Evolutionary conservation across 1,140 invertebrate genomes (phyloP), one percentile per base, ranked within the genome.

Genomic region (Melanaphis sacchari): DNA sequence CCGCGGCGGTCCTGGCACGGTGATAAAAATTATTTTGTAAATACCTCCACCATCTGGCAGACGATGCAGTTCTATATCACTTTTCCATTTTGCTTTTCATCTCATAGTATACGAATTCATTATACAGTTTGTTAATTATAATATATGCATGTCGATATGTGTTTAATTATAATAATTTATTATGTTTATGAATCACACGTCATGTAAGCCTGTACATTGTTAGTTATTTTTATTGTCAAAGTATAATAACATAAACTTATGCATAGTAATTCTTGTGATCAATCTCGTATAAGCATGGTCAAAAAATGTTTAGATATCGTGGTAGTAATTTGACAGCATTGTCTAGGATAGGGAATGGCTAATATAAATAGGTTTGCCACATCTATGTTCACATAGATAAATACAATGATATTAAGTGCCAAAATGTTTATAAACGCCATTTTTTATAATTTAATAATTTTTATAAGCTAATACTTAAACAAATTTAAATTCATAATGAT

Each of bases 1-100:
- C 59, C 59, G 59, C 9, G 31, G 59, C 31, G 59, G 59, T 66
- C 11, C 31, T 76, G 59, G 59, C 31, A n/a, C 15, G 31, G 31
- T n/a, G 59, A 76, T 76, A 76, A 76, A 76, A 76, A 76, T 76
- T 76, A 76, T 76, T 76, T 76, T n/a, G 31, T 76, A n/a, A 76
- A 76, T 76, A 76, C 59, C 59, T 76, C 31, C 31, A 21, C 59
- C 59, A 31, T 76, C 59, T n/a, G 59, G 59, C 31, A 76, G 31
- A 76, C 15, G 31, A n/a, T 76, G 21, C 3, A n/a, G n/a, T 76
- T 76, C 59, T 76, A 3, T 22, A n/a, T 76, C 59, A 18, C 59
- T 76, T 76, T 76, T 76, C 15, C 31, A 31, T 66, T 31, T 66
- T 66, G 8, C 59, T 76, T 21, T 76, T 1, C 4, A 18, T 18